These are phyloP conservation scores for Synergus itoensis DNA, from an alignment of 2,888 invertebrate species.

Conservation along the genomic window DNA sequence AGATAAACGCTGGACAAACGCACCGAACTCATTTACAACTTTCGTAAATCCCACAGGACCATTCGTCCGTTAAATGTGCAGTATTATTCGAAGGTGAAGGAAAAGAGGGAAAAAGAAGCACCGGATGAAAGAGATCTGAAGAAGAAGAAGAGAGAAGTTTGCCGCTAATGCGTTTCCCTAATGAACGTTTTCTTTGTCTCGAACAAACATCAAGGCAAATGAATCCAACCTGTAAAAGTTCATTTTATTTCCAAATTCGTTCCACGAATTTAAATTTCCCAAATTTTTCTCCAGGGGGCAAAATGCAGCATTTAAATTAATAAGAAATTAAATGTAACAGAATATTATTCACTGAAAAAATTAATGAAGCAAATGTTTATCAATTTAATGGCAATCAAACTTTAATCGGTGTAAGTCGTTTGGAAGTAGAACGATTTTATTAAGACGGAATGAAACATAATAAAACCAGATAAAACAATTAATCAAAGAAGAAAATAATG, in stretches of 20 bases:
- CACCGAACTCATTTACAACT: conserved; percentile 45
- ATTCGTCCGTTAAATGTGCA: conserved; percentile 52
- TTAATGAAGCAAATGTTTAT: no score
- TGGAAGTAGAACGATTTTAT: neutral
- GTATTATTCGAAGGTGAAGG: conserved; percentile 47
- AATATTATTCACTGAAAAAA: neutral
- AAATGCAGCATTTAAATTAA: neutral
- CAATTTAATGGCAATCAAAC: no score
- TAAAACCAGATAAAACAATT: neutral
- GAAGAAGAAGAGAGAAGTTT: conserved; percentile 60
- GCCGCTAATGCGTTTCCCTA: conserved; percentile 74
- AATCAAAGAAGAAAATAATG: neutral
- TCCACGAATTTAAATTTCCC: conserved; percentile 7
- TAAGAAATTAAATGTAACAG: neutral
- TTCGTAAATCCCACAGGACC: conserved; percentile 45
- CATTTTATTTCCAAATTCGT: conserved; percentile 7
- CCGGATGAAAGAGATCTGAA: conserved; percentile 54
- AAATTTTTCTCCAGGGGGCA: neutral
- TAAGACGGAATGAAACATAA: neutral
- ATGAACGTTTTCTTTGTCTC: conserved; percentile 75
- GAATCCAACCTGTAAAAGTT: conserved; percentile 51
- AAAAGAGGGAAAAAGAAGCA: conserved; percentile 43
- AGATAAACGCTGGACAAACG: conserved; percentile 48
- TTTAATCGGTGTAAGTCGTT: no score
- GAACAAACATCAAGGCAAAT: conserved; percentile 68